Conservation (phyloP, 2,888 invertebrate genomes). For the Caenorhabditis becei region DNA sequence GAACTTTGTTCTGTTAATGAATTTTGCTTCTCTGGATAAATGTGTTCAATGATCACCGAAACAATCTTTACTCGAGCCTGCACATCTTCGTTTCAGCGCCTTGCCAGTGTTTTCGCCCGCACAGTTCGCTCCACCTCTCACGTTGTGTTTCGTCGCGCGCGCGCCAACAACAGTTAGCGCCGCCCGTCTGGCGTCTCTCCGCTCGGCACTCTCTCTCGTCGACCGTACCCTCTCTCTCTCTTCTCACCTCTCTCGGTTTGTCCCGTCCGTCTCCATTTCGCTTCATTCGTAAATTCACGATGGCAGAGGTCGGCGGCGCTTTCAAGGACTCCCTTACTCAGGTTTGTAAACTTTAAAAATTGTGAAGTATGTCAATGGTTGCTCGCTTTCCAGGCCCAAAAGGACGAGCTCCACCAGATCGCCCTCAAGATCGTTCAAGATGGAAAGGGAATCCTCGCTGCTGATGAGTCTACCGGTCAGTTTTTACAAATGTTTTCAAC, state of each 20-base stretch:
- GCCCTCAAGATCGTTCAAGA: conserved; percentile 79
- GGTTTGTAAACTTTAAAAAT: conserved; percentile 41
- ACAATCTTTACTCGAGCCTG: conserved; percentile 12
- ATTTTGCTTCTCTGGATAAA: too few species aligned
- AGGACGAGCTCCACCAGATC: conserved; percentile 79
- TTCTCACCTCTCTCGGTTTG: conserved; percentile 25
- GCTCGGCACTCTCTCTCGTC: conserved; percentile 17
- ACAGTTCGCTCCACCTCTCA: neutral
- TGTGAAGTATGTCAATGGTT: too few species aligned
- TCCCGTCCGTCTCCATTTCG: conserved; percentile 52
- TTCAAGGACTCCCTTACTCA: conserved; percentile 74
- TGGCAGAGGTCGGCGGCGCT: conserved; percentile 79
- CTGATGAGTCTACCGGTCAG: conserved; percentile 96
- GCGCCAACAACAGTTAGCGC: conserved; percentile 26
- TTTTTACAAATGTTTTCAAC: too few species aligned
- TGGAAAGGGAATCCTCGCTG: conserved; percentile 84
- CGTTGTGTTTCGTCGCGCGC: conserved; percentile 21
- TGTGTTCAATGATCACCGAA: neutral
- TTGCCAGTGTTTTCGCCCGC: neutral
- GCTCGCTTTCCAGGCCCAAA: conserved; percentile 78
- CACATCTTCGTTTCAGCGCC: neutral
- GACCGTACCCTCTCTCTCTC: conserved; percentile 32
- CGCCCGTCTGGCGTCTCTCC: conserved; percentile 14
- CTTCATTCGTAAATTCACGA: conserved; percentile 62
- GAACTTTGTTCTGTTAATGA: neutral